phyloP scores from a whole-genome alignment of 2,797 vertebrate species.

The Acanthiza pusilla region DNA sequence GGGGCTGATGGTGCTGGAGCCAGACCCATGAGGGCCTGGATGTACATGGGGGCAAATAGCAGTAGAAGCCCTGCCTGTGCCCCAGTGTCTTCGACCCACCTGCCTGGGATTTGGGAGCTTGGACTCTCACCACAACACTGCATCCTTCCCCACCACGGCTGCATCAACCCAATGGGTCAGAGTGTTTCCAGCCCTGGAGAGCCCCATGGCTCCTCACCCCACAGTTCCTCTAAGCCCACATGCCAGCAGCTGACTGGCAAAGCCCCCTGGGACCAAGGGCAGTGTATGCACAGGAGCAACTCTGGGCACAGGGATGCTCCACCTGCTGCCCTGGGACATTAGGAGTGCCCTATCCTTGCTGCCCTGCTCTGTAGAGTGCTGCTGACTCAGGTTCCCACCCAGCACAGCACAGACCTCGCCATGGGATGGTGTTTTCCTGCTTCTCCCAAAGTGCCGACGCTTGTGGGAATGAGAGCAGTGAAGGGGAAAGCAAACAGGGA shows the following conservation, averaged over 20 bases:
- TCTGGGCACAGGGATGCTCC: rapidly evolving
- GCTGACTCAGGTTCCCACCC: constrained; percentile 37
- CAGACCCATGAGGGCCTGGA: rapidly evolving
- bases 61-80: neutral
- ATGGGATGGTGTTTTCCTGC: constrained; percentile 13
- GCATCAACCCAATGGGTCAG: neutral
- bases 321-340: rapidly evolving
- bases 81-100: rapidly evolving
- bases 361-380: neutral
- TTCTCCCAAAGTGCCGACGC: constrained; percentile 44
- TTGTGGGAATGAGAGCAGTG: neutral
- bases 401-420: neutral
- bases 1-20: neutral
- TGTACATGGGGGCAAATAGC: neutral
- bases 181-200: neutral
- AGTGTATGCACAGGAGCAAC: neutral
- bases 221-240: neutral
- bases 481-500: constrained; percentile 52
- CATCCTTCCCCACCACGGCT: rapidly evolving
- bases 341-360: neutral
- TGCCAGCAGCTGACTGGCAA: rapidly evolving
- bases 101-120: neutral
- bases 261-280: neutral
- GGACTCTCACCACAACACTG: neutral
- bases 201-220: neutral